Conservation (phyloP, 1,140 invertebrate species). For the Ephestia elutella region DNA sequence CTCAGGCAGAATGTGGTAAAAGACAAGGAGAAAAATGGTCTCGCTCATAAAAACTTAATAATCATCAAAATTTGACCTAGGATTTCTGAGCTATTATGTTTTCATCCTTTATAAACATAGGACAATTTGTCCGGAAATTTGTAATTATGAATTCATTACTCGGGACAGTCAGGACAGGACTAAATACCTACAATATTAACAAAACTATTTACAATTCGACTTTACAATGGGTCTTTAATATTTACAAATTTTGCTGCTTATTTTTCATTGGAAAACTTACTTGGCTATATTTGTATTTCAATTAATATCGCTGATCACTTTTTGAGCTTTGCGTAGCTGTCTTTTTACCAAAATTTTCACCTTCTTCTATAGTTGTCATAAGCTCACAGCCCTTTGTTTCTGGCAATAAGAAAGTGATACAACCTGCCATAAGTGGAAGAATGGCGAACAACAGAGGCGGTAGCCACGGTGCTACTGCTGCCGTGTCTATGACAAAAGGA, state of each 20-base stretch:
- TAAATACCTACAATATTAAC: no score
- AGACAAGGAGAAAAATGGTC: no score
- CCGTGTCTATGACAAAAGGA: conserved; percentile 76
- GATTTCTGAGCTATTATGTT: no score
- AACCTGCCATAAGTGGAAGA: conserved; percentile 77
- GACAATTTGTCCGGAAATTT: no score
- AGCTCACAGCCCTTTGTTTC: conserved; percentile 84
- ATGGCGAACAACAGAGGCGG: conserved; percentile 82
- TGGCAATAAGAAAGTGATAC: conserved; percentile 80
- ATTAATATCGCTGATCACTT: not conserved
- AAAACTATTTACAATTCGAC: not conserved
- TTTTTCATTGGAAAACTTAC: not conserved
- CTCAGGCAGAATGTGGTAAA: no score
- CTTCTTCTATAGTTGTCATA: conserved; percentile 86
- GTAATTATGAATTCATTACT: no score
- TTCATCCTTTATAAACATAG: no score
- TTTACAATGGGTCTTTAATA: not conserved
- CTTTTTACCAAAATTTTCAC: conserved; percentile 81
- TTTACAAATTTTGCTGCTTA: not conserved
- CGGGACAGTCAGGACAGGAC: no score
- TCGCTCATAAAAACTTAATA: no score
- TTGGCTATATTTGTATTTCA: not conserved
- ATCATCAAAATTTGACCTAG: no score
- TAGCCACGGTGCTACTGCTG: conserved; percentile 69
- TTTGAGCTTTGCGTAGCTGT: not conserved